phyloP scores from a whole-genome alignment of 2,113 vertebrate genomes.

The Silurus glanis region DNA sequence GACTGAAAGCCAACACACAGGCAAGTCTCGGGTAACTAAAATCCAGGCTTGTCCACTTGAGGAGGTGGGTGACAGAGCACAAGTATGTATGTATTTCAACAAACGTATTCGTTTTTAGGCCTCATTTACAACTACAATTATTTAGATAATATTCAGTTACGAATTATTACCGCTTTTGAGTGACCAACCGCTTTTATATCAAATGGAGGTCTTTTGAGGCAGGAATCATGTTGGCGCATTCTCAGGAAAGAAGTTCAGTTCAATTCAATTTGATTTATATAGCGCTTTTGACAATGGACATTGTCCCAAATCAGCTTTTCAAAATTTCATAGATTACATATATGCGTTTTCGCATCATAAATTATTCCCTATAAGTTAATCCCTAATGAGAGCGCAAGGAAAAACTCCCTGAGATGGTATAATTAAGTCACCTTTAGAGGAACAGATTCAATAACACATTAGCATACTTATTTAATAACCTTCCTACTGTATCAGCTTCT shows the following conservation, averaged over 20 bases:
- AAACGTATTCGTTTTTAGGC: neutral
- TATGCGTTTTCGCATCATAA: too few species aligned
- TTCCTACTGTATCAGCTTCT: neutral
- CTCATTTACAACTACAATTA: neutral
- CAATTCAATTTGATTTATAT: too few species aligned
- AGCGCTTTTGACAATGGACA: too few species aligned
- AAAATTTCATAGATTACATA: too few species aligned
- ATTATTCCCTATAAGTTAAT: too few species aligned
- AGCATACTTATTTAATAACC: neutral
- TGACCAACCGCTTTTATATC: neutral
- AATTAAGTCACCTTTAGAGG: too few species aligned
- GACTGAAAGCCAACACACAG: neutral
- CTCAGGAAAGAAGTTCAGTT: neutral
- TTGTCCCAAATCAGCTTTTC: too few species aligned
- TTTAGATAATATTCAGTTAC: neutral
- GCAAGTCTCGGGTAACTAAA: conserved; percentile 1
- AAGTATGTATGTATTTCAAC: neutral
- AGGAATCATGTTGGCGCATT: neutral
- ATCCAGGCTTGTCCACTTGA: neutral
- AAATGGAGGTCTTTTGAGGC: neutral
- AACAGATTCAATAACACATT: neutral
- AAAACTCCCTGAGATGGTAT: too few species aligned
- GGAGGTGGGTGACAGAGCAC: neutral
- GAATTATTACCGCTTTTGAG: neutral
- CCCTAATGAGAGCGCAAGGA: too few species aligned